Conservation (phyloP, 2,888 invertebrate genomes). For the Lymantria monacha region DNA sequence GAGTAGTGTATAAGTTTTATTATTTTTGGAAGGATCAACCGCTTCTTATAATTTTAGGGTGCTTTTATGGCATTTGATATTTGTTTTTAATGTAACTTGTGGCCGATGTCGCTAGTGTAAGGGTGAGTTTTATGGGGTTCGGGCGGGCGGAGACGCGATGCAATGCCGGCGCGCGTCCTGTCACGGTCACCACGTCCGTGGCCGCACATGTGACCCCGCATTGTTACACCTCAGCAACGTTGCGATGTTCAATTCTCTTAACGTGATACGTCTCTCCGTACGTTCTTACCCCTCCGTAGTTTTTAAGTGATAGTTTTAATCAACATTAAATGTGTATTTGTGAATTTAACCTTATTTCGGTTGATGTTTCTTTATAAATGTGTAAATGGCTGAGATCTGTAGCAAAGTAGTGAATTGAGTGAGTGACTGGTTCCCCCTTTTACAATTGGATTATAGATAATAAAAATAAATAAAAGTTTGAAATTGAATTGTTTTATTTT, state of each 20-base stretch:
- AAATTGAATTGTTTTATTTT: slow-evolving; percentile 60
- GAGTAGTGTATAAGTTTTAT: slow-evolving; percentile 33
- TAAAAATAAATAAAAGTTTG: slow-evolving; percentile 76
- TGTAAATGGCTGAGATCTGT: slow-evolving; percentile 79
- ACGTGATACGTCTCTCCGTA: slow-evolving; percentile 40
- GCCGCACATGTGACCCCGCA: not conserved
- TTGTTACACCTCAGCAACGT: not conserved
- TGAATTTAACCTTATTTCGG: slow-evolving; percentile 79
- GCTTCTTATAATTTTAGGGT: slow-evolving; percentile 51
- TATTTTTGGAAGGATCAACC: slow-evolving; percentile 40
- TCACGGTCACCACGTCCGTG: not conserved
- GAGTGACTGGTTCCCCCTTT: slow-evolving; percentile 78
- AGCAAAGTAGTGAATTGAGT: slow-evolving; percentile 74
- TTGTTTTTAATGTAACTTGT: slow-evolving; percentile 49
- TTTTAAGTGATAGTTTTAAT: slow-evolving; percentile 72
- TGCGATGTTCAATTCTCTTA: not conserved
- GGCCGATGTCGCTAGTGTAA: slow-evolving; percentile 72
- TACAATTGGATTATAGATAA: slow-evolving; percentile 81
- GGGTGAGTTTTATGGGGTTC: slow-evolving; percentile 58
- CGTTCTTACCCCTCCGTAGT: slow-evolving; percentile 50
- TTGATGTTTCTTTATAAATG: slow-evolving; percentile 77
- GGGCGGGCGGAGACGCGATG: slow-evolving; percentile 45
- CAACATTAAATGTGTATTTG: slow-evolving; percentile 82
- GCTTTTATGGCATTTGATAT: slow-evolving; percentile 60
- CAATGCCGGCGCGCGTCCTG: not conserved